Evolutionary conservation across 2,113 vertebrate species (phyloP).

Genomic region (Oncorhynchus kisutch): DNA sequence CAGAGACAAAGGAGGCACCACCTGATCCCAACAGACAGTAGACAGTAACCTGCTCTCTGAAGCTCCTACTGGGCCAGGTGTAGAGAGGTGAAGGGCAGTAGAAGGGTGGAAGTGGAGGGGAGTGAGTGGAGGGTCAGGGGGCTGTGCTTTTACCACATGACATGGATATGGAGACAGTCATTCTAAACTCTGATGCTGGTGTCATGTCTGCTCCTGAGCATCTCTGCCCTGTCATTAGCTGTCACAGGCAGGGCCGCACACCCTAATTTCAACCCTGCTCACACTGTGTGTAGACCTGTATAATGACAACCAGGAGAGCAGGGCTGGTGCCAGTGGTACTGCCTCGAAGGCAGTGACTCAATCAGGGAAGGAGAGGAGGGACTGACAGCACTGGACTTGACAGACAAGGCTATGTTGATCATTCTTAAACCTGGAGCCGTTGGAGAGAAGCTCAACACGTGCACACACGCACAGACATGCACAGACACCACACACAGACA

Average conservation of each 20-base stretch:
- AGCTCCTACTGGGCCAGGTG: conserved; percentile 14
- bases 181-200: conserved; percentile 65
- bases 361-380: conserved; percentile 21
- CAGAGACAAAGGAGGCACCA: conserved; percentile 40
- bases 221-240: conserved; percentile 76
- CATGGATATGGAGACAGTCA: conserved; percentile 66
- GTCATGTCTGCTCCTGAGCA: conserved; percentile 66
- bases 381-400: too few relatives aligned
- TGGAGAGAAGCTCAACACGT: conserved; percentile 11
- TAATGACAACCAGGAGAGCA: conserved; percentile 65
- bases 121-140: conserved; percentile 17
- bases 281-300: conserved; percentile 42
- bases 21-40: conserved; percentile 46
- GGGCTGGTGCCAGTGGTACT: conserved; percentile 57
- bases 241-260: conserved; percentile 51
- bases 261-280: conserved; percentile 70
- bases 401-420: neutral
- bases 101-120: conserved; percentile 33
- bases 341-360: conserved; percentile 35
- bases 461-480: neutral
- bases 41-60: conserved; percentile 22
- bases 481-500: conserved; percentile 20
- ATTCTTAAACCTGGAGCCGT: neutral
- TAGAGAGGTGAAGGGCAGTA: neutral
- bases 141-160: conserved; percentile 62